Evolutionary conservation across 2,797 vertebrate species (phyloP), one percentile per base, ranked within the genome.

Genomic region (Thaleichthys pacificus): DNA sequence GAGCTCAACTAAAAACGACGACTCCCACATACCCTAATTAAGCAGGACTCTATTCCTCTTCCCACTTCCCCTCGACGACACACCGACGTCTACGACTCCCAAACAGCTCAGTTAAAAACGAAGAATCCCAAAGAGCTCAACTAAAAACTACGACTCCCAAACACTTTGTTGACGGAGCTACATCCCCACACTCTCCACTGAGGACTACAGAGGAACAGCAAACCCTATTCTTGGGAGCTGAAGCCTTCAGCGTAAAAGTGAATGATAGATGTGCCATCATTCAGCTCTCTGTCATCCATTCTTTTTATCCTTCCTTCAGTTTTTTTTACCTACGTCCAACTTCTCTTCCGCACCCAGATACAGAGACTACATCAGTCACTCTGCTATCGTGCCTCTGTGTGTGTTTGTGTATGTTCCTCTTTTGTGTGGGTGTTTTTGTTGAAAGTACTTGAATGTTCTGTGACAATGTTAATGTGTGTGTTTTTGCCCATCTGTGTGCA

Each of bases 251-350:
- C 30, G 11, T 28, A 12, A 32, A 61, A 17, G 30, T 63, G 28
- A 63, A 63, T 35, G 61, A 63, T 63, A 28, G 62, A 64, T 64
- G 32, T n/a, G 32, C 30, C 62, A 64, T 64, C 62, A 64, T n/a
- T 19, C 8, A 35, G 12, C 19, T 32, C n/a, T 35, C 32, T 12
- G 17, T 21, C 19, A 35, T 3, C 30, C 7, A 38, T 22, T 64
- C 19, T n/a, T 38, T 38, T 38, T 30, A 35, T 21, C 62, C 19
- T 30, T 1, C 61, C 26, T 61, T 21, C 14, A 28, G 26, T 61
- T 17, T 63, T 32, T 63, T 19, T 17, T 17, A 63, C 30, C 30
- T 15, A 63, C 15, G 19, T n/a, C n/a, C 28, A 35, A 19, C 30
- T 32, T 30, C 30, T 38, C 30, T 38, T 32, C 35, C 62, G 38